phyloP scores from a whole-genome alignment of 2,888 invertebrate genomes.

The Eretmocerus hayati region DNA sequence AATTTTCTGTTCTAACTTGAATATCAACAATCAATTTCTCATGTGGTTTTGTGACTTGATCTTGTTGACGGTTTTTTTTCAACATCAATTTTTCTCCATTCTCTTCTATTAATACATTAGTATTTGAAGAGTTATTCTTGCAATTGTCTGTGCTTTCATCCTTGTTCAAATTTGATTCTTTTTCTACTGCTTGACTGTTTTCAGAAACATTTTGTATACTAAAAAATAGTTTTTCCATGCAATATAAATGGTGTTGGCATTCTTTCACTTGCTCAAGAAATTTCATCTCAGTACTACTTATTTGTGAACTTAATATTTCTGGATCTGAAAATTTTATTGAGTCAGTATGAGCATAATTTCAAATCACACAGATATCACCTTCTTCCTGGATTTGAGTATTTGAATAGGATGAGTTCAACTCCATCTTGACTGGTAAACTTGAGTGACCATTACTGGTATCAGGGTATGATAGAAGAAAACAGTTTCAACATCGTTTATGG shows the following conservation, averaged over 20 bases:
- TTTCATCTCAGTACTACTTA: constrained; percentile 1
- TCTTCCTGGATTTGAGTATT: not conserved
- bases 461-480: too few species aligned
- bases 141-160: too few species aligned
- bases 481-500: constrained; percentile 6
- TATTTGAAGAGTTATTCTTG: too few species aligned
- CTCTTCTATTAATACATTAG: constrained; percentile 5
- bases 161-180: too few species aligned
- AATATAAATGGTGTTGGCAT: constrained; percentile 10
- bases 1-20: constrained; percentile 1
- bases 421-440: too few species aligned
- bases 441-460: too few species aligned
- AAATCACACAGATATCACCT: not conserved
- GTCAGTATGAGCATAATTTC: too few species aligned
- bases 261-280: constrained; percentile 15
- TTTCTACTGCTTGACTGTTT: not conserved
- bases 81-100: constrained; percentile 2
- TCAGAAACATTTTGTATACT: constrained; percentile 3
- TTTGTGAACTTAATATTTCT: not conserved
- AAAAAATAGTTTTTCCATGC: constrained; percentile 14
- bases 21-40: constrained; percentile 2
- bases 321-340: too few species aligned
- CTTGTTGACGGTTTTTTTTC: too few species aligned
- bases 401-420: too few species aligned
- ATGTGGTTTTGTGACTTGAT: too few species aligned